Base-by-base conservation (phyloP, 2,797 vertebrate species). In the Lycodopsis pacificus region DNA sequence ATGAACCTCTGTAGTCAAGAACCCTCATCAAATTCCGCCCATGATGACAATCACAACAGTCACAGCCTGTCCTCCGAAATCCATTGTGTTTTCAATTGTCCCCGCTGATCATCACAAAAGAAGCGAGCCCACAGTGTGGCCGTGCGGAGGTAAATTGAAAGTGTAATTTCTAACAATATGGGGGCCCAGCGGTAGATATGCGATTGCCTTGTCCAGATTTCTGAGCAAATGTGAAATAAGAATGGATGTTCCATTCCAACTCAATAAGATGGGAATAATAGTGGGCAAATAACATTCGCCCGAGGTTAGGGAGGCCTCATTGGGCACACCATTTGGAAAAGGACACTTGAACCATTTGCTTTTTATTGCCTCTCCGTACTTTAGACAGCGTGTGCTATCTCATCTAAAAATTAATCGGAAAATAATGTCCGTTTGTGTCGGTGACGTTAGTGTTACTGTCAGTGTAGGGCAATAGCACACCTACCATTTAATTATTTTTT, bases 141-240 rank as follows among this genome's bases (percentile, higher is more conserved):
- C 72, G 83, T 71, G 68, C 32, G 56, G 51, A 76, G 70, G 89
- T 88, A 94, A 94, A 95, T 94, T 93, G 94, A 95, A 95, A 94
- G 90, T 85, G 86, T 94, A 92, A 95, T 95, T 95, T 94, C 91
- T 88, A 84, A 93, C 91, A 95, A 92, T 94, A 90, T 85, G 73
- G 79, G 79, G 85, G 77, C 92, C 84, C 92, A 93, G 92, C 78
- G 22, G 92, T 90, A 56, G 80, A 80, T 86, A 89, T 88, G 81
- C 87, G 87, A 94, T 94, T 93, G 94, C 89, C 86, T 87, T 77
- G 65, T 89, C 87, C 88, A 87, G 83, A 94, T 93, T 91, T 88
- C 83, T 76, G 80, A 79, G 88, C 76, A 90, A 94, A 95, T 92
- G 88, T 89, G 93, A 94, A 92, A 91, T 90, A 90, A 92, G 93